Evolutionary conservation across 2,113 vertebrate species (phyloP).

Genomic region (pig (Sus scrofa)): T2T-Sscrofa CM000816.6:101801001-101801500

Average conservation of each 20-base stretch:
- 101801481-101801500: background rate
- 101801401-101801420: background rate
- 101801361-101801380: background rate
- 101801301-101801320: background rate
- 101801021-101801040: background rate
- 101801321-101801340: background rate
- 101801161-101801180: background rate
- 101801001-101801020: background rate
- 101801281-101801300: background rate
- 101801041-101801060: background rate
- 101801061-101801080: background rate
- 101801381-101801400: background rate
- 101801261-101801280: background rate
- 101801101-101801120: background rate
- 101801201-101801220: background rate
- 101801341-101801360: background rate
- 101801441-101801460: background rate
- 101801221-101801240: background rate
- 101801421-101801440: background rate
- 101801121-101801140: background rate
- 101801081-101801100: background rate
- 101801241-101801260: background rate
- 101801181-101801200: background rate
- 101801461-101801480: background rate
- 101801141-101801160: background rate